Evolutionary conservation across 1,140 invertebrate genomes (phyloP).

Genomic region (Bombyx mori): ASM3026992v2 NC_085112.1:7163501-7164000

Average conservation of each 20-base stretch:
- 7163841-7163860: slow-evolving; percentile 41
- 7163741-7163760: slow-evolving; percentile 43
- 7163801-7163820: slow-evolving; percentile 35
- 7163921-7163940: too few relatives aligned
- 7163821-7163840: slow-evolving; percentile 34
- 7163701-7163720: slow-evolving; percentile 38
- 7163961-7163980: too few relatives aligned
- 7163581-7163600: too few relatives aligned
- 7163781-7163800: slow-evolving; percentile 46
- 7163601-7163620: neutral
- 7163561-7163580: too few relatives aligned
- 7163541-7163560: too few relatives aligned
- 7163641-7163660: slow-evolving; percentile 37
- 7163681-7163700: slow-evolving; percentile 43
- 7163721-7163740: slow-evolving; percentile 37
- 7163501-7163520: too few relatives aligned
- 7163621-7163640: neutral
- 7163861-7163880: slow-evolving; percentile 34
- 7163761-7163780: slow-evolving; percentile 39
- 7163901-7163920: slow-evolving; percentile 8
- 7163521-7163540: too few relatives aligned
- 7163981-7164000: too few relatives aligned
- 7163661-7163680: slow-evolving; percentile 20
- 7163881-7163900: slow-evolving; percentile 43
- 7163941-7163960: too few relatives aligned